Evolutionary conservation across 2,113 vertebrate species (phyloP).

Genomic region (Ranitomeya imitator): DNA sequence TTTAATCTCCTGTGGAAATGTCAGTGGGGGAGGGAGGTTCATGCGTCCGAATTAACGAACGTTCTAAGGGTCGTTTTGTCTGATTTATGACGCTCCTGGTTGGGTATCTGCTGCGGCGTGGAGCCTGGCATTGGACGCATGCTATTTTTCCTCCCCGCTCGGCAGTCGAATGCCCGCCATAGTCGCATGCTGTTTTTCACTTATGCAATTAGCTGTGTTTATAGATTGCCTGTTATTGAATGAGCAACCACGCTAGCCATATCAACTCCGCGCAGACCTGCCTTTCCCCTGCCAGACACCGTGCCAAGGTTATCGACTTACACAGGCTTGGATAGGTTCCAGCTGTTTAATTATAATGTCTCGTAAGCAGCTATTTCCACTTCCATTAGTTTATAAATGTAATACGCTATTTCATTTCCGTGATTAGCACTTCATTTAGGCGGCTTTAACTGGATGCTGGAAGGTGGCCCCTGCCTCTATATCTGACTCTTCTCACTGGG

Average conservation of each 20-base stretch:
- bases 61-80: background rate
- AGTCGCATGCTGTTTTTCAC: constrained; percentile 67
- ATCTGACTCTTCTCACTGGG: background rate
- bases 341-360: constrained; percentile 80
- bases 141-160: constrained; percentile 16
- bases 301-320: constrained; percentile 79
- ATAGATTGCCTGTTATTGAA: constrained; percentile 76
- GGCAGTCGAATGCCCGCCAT: constrained; percentile 62
- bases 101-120: background rate
- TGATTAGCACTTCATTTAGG: constrained; percentile 81
- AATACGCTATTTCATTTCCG: constrained; percentile 76
- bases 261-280: constrained; percentile 76
- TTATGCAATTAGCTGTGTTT: constrained; percentile 74
- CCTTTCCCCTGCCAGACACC: constrained; percentile 76
- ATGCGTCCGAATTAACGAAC: background rate
- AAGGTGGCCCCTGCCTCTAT: constrained; percentile 67
- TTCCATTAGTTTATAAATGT: constrained; percentile 82
- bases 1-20: constrained; percentile 14
- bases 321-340: constrained; percentile 79
- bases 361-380: constrained; percentile 75
- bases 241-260: constrained; percentile 70
- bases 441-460: constrained; percentile 73
- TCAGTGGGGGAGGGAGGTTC: background rate
- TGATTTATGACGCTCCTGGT: background rate
- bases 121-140: constrained; percentile 16